Evolutionary conservation across 2,888 invertebrate species (phyloP), one percentile per base, ranked within the genome.

Genomic region (Cosmia trapezina): DNA sequence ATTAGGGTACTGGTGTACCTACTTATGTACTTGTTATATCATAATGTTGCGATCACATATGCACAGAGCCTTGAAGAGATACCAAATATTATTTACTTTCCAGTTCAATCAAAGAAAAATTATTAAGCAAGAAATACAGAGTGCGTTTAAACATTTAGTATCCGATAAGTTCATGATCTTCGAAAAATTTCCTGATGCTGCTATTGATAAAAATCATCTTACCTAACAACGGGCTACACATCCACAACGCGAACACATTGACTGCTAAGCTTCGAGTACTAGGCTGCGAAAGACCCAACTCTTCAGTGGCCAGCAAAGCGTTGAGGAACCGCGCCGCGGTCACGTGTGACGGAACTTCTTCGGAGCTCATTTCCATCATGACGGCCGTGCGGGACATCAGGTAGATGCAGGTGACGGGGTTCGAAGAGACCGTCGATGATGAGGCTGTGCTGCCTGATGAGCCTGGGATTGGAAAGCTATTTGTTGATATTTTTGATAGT

Each of bases 161-260:
- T n/a, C n/a, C n/a, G n/a, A n/a, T n/a, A n/a, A n/a, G n/a, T n/a
- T n/a, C n/a, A n/a, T 28, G 28, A 28, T 28, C 28, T 28, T 28
- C 8, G 14, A 60, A 22, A 61, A 0, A 17, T 47, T 33, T 56
- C 0, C n/a, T 70, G 6, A 22, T 28, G 47, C 1, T 28, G 2
- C n/a, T 8, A 37, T 37, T 37, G 9, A 17, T 43, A 33, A 37
- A 37, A 47, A 41, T n/a, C n/a, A 0, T 59, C 91, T 91, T 90
- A 98, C 98, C 98, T 90, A 99, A 94, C 72, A 99, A 96, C 4
- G 98, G 98, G 86, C 99, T 99, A 84, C 98, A 98, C 97, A 99
- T 98, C 99, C 99, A 99, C 81, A 99, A 94, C 0, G 99, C 98
- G 91, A 99, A 99, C 11, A 99, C 97, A 91, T 98, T 98, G 69